Percentiles rank a stretch among this genome's conserved stretches.
phyloP scores from a whole-genome alignment of 2,888 invertebrate genomes.

The Venustoraphidia nigricollis region DNA sequence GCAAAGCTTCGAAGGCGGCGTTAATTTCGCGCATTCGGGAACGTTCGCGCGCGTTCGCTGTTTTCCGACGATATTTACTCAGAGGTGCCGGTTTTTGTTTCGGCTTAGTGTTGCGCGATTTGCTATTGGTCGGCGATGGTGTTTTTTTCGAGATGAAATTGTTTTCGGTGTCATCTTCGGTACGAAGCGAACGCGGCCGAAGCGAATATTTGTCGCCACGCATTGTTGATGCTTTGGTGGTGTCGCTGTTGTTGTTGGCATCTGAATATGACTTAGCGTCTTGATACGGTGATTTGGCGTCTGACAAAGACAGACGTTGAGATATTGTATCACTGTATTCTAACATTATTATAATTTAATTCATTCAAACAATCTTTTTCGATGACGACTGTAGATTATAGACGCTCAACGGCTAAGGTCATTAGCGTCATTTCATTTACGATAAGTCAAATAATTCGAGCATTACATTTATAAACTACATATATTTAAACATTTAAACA shows the following conservation, averaged over 20 bases:
- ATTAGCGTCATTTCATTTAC: too few relatives aligned
- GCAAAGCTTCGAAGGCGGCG: slow-evolving; percentile 44
- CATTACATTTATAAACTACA: too few relatives aligned
- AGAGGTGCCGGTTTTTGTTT: slow-evolving; percentile 34
- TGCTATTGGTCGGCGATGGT: slow-evolving; percentile 6
- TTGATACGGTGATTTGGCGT: slow-evolving; percentile 15
- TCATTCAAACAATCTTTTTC: too few relatives aligned
- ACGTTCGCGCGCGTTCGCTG: slow-evolving; percentile 51
- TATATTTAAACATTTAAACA: too few relatives aligned
- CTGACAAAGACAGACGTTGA: slow-evolving; percentile 22
- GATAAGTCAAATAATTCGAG: too few relatives aligned
- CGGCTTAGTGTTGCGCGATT: slow-evolving; percentile 14
- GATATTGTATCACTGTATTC: slow-evolving; percentile 24
- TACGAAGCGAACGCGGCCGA: slow-evolving; percentile 22
- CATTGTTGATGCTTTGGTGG: slow-evolving; percentile 14
- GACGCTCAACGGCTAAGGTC: too few relatives aligned
- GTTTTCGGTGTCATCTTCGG: slow-evolving; percentile 5
- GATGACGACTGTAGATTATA: too few relatives aligned
- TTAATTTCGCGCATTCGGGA: slow-evolving; percentile 53
- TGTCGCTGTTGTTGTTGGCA: slow-evolving; percentile 22
- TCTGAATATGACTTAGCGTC: slow-evolving; percentile 15
- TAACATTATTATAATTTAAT: slow-evolving; percentile 13
- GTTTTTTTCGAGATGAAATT: neutral
- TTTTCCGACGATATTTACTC: slow-evolving; percentile 51
- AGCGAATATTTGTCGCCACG: slow-evolving; percentile 27